Percentiles rank a stretch among this genome's conserved stretches.
These are phyloP conservation scores for Monodelphis domestica DNA, from an alignment of 2,797 vertebrate genomes.

Conservation along the genomic window DNA sequence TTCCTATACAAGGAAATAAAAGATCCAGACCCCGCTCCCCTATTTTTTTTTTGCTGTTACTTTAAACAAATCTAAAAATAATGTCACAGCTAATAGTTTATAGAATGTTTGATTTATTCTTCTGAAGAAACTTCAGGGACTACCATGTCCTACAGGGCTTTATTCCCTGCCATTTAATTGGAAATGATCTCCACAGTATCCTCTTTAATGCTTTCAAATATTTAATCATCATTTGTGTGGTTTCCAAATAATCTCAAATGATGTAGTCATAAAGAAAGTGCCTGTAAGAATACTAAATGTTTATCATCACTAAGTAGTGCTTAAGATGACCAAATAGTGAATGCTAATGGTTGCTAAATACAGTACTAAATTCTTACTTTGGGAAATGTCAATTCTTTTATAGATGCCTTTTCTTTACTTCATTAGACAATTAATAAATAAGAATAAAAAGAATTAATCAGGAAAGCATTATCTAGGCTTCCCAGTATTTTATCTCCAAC, in stretches of 20 bases:
- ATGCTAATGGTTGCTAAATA: neutral
- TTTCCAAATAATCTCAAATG: constrained; percentile 79
- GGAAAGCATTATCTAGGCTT: constrained; percentile 31
- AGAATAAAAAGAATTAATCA: constrained; percentile 51
- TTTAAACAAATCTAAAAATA: constrained; percentile 9
- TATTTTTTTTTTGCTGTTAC: neutral
- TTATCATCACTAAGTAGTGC: constrained; percentile 60
- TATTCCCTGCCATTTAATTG: constrained; percentile 77
- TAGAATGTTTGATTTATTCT: neutral
- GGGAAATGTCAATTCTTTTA: constrained; percentile 66
- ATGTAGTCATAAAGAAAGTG: constrained; percentile 74
- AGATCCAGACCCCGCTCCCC: too few relatives aligned
- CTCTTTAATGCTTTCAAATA: constrained; percentile 79
- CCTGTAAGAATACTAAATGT: constrained; percentile 74
- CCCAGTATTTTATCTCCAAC: constrained; percentile 50
- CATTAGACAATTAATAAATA: constrained; percentile 55
- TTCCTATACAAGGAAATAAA: neutral
- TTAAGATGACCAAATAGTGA: neutral
- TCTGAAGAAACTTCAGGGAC: neutral
- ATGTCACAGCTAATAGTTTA: neutral
- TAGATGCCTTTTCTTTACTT: constrained; percentile 51
- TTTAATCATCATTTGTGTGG: constrained; percentile 75
- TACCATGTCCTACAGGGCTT: neutral
- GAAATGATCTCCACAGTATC: constrained; percentile 81
- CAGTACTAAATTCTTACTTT: constrained; percentile 33